Conservation (phyloP, 1,140 invertebrate genomes). For the Cherax destructor region DNA sequence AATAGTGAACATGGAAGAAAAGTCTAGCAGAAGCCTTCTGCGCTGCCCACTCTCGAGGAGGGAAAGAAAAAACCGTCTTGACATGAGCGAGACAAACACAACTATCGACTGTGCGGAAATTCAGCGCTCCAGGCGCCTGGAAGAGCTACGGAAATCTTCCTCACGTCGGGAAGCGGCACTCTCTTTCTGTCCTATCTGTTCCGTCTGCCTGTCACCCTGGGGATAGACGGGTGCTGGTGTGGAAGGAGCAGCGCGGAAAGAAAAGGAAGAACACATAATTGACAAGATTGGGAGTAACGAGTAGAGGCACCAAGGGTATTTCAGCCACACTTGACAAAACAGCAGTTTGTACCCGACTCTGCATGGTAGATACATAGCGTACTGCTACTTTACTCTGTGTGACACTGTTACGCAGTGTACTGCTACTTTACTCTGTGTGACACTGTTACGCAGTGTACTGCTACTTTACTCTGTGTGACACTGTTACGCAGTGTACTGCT, state of each 20-base stretch:
- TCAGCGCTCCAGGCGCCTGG: background rate
- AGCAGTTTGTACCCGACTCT: no score
- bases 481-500: no score
- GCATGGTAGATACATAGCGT: no score
- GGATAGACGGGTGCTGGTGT: background rate
- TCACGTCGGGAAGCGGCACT: background rate
- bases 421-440: no score
- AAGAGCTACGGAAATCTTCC: background rate
- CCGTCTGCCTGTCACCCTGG: background rate
- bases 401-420: no score
- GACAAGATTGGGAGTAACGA: background rate
- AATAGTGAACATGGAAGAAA: constrained; percentile 17
- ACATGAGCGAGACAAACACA: background rate
- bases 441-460: no score
- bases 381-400: no score
- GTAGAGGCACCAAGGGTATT: no score
- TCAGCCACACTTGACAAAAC: no score
- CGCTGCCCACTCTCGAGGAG: background rate
- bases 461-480: no score
- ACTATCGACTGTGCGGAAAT: background rate
- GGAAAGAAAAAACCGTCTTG: background rate
- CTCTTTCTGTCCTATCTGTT: background rate
- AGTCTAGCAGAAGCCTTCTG: background rate
- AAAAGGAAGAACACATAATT: background rate
- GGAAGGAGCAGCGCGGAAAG: background rate